Percentiles rank a stretch among this genome's conserved stretches.
These are phyloP conservation scores for Cercopithecus petaurista DNA, from an alignment of 2,797 vertebrate species.

Conservation along the genomic window DNA sequence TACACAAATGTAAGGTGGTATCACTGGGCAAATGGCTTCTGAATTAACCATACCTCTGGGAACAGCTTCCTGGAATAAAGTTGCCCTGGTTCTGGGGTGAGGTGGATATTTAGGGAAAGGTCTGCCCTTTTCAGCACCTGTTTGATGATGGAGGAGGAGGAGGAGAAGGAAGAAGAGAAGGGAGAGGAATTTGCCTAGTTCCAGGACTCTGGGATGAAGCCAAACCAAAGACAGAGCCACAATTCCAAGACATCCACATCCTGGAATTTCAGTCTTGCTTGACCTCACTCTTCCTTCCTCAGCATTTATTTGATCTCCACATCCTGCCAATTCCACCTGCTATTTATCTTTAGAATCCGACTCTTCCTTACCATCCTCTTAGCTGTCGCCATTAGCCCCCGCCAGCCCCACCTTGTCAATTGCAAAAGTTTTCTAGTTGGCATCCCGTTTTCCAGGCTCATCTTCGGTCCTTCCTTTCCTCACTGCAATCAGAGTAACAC, in stretches of 20 bases:
- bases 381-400: background rate
- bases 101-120: background rate
- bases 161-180: background rate
- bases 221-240: background rate
- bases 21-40: background rate
- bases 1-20: background rate
- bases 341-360: background rate
- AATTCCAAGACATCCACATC: background rate
- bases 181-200: background rate
- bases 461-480: background rate
- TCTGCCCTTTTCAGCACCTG: background rate
- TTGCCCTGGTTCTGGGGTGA: background rate
- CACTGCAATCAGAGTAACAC: rapidly evolving
- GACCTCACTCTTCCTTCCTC: background rate
- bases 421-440: background rate
- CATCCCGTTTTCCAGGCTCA: background rate
- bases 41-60: background rate
- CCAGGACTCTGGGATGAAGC: background rate
- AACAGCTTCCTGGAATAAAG: background rate
- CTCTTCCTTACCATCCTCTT: background rate
- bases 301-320: background rate
- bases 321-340: background rate
- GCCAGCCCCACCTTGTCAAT: background rate
- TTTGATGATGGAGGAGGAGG: background rate
- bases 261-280: background rate